Evolutionary conservation across 2,797 vertebrate species (phyloP).

Genomic region (Cichlasoma orientale): DNA sequence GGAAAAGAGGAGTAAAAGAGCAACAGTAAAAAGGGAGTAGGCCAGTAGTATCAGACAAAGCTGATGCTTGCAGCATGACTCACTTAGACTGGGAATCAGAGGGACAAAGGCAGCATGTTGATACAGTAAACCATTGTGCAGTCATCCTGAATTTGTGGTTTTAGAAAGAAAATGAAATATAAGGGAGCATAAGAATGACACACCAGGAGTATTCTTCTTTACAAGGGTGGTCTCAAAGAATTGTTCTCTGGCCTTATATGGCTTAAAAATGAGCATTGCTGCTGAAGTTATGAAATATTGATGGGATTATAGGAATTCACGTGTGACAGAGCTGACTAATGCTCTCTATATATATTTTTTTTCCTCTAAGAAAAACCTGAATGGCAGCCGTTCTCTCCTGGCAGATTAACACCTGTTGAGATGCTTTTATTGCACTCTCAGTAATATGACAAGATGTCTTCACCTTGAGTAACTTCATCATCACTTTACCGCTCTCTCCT

Average conservation of each 20-base stretch:
- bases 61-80: slow-evolving; percentile 48
- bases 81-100: slow-evolving; percentile 36
- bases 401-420: neutral
- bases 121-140: neutral
- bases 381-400: neutral
- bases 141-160: neutral
- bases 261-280: neutral
- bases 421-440: neutral
- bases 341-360: neutral
- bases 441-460: neutral
- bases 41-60: slow-evolving; percentile 40
- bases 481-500: neutral
- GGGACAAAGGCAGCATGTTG: slow-evolving; percentile 36
- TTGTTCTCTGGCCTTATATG: neutral
- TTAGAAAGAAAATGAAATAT: neutral
- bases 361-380: neutral
- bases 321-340: neutral
- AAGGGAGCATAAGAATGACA: neutral
- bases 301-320: neutral
- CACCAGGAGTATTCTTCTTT: neutral
- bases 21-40: slow-evolving; percentile 53
- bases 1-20: slow-evolving; percentile 31
- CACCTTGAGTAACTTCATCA: neutral
- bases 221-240: neutral
- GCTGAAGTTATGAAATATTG: neutral